These are phyloP conservation scores for Volucella zonaria DNA, from an alignment of 2,888 invertebrate genomes.

Conservation along the genomic window DNA sequence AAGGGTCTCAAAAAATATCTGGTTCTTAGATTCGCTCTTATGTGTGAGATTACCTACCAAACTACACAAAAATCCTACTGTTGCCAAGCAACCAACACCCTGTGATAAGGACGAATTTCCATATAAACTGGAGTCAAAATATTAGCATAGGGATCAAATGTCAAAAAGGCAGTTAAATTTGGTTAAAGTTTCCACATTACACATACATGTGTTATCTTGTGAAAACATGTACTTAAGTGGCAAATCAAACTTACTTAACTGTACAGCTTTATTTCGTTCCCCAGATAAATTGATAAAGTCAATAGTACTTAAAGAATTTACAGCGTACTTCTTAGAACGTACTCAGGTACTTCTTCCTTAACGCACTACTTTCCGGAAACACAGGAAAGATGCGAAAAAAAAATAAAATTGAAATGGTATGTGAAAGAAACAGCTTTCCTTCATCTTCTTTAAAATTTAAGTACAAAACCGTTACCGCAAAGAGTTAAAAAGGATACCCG, in stretches of 20 bases:
- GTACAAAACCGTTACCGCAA: constrained; percentile 45
- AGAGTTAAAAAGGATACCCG: constrained; percentile 54
- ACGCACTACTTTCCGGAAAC: constrained; percentile 30
- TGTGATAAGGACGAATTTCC: too few relatives aligned
- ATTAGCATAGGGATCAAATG: too few relatives aligned
- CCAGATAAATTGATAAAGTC: constrained; percentile 38
- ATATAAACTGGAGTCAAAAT: too few relatives aligned
- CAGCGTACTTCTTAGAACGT: constrained; percentile 7
- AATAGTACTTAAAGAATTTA: constrained; percentile 31
- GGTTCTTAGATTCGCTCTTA: too few relatives aligned
- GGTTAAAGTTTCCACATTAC: too few relatives aligned
- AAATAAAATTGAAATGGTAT: constrained; percentile 24
- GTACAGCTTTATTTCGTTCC: constrained; percentile 13
- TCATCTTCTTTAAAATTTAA: constrained; percentile 40
- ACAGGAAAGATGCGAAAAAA: constrained; percentile 7
- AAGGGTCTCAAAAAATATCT: too few relatives aligned
- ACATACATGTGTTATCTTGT: too few relatives aligned
- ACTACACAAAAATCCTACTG: too few relatives aligned
- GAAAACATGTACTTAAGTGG: background rate
- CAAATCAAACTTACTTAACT: background rate
- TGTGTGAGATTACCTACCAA: too few relatives aligned
- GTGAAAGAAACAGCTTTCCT: constrained; percentile 31
- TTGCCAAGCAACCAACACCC: too few relatives aligned
- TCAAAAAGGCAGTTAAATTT: too few relatives aligned
- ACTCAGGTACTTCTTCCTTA: constrained; percentile 34